Percentiles rank a stretch among this genome's conserved stretches.
These are phyloP conservation scores for Tachysurus fulvidraco DNA, from an alignment of 2,113 vertebrate species.

Conservation along the genomic window DNA sequence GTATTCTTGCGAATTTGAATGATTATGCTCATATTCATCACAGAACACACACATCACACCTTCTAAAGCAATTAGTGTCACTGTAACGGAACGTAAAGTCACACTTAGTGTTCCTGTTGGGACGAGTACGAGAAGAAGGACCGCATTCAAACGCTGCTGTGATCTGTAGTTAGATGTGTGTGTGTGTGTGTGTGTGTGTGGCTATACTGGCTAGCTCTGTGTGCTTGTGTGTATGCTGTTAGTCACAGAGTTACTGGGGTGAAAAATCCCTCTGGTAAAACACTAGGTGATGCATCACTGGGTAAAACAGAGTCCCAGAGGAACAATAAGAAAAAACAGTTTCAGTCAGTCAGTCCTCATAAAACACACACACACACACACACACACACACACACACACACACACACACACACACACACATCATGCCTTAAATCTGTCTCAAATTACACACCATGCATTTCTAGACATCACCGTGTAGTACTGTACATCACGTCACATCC, in stretches of 20 bases:
- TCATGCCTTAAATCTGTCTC: neutral
- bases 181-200: constrained; percentile 14
- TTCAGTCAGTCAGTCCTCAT: neutral
- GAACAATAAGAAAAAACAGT: neutral
- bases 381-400: neutral
- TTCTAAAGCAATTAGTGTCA: neutral
- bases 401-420: neutral
- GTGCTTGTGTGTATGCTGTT: neutral
- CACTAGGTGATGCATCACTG: constrained; percentile 24
- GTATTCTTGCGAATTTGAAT: neutral
- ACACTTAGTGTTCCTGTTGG: constrained; percentile 24
- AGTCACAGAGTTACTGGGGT: constrained; percentile 31
- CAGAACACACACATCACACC: neutral
- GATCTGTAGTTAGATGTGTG: neutral
- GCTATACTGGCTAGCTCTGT: neutral
- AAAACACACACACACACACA: neutral
- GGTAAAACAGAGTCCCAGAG: constrained; percentile 6
- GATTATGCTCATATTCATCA: neutral
- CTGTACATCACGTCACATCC: neutral
- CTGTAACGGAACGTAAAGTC: constrained; percentile 8
- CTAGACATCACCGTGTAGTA: neutral
- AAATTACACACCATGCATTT: neutral
- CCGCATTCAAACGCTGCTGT: neutral
- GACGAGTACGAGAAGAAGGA: neutral
- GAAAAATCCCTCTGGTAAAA: constrained; percentile 27